phyloP scores from a whole-genome alignment of 2,888 invertebrate species.

The Heterodera filipjevi region DNA sequence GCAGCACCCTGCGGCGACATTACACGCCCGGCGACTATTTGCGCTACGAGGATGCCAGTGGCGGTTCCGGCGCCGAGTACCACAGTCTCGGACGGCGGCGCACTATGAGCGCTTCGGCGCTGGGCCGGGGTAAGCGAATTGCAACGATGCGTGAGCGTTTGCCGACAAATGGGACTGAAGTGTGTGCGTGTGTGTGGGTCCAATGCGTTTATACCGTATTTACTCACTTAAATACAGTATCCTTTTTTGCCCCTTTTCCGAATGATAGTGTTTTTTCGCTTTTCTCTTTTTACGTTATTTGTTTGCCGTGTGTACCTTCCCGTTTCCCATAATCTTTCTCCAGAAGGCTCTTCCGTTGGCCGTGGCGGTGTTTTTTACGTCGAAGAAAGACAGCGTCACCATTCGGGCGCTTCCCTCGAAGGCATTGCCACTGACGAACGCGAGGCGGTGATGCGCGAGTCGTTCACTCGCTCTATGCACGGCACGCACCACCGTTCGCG shows the following conservation, averaged over 20 bases:
- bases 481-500: slow-evolving; percentile 59
- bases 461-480: slow-evolving; percentile 54
- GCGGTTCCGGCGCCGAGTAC: slow-evolving; percentile 57
- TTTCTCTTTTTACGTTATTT: background rate
- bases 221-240: too few species aligned
- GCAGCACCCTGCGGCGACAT: slow-evolving; percentile 63
- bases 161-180: background rate
- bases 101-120: slow-evolving; percentile 62
- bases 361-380: background rate
- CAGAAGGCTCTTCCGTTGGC: slow-evolving; percentile 7
- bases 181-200: background rate
- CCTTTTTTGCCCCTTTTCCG: background rate
- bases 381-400: slow-evolving; percentile 52
- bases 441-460: slow-evolving; percentile 45
- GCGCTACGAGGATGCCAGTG: slow-evolving; percentile 60
- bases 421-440: slow-evolving; percentile 45
- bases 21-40: slow-evolving; percentile 66
- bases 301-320: slow-evolving; percentile 16
- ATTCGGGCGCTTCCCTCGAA: slow-evolving; percentile 52
- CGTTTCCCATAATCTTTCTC: background rate
- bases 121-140: slow-evolving; percentile 62
- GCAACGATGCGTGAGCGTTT: background rate
- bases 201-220: too few species aligned
- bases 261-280: background rate
- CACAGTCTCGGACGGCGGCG: slow-evolving; percentile 58